Conservation (phyloP, 2,113 vertebrate genomes). For the Phylloscopus trochilus region DNA sequence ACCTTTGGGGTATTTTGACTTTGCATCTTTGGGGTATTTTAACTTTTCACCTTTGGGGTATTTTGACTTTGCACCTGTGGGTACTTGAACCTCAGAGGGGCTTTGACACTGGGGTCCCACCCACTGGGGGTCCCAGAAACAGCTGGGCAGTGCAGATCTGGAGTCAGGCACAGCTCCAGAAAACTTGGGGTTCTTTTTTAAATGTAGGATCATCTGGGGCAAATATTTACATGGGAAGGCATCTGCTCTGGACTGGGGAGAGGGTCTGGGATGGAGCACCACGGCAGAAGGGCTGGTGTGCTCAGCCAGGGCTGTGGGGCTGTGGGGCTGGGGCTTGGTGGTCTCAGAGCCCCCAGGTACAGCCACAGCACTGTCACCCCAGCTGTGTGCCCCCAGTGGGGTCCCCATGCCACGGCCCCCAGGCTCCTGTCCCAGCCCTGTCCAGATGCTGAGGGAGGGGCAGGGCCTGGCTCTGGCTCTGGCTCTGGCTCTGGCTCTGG, state of each 20-base stretch:
- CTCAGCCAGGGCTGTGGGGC: background rate
- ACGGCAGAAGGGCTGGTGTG: accelerated
- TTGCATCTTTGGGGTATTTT: too few species aligned
- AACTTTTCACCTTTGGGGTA: too few species aligned
- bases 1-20: background rate
- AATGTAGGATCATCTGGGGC: accelerated
- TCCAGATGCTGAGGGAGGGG: background rate
- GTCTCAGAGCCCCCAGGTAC: background rate
- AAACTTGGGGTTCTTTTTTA: background rate
- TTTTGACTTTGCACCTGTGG: too few species aligned
- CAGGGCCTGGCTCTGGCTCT: too few species aligned
- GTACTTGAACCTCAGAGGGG: background rate
- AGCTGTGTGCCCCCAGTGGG: accelerated
- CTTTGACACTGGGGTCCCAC: background rate
- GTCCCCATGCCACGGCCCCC: accelerated
- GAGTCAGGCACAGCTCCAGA: too few species aligned
- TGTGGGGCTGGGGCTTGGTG: background rate
- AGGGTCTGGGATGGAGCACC: accelerated
- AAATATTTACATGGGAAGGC: too few species aligned
- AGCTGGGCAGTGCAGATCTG: accelerated
- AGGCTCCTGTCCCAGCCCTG: background rate
- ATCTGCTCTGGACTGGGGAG: accelerated
- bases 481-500: background rate
- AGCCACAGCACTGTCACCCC: background rate
- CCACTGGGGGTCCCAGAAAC: accelerated